Evolutionary conservation across 2,797 vertebrate species (phyloP).

Genomic region (Acanthopagrus latus): DNA sequence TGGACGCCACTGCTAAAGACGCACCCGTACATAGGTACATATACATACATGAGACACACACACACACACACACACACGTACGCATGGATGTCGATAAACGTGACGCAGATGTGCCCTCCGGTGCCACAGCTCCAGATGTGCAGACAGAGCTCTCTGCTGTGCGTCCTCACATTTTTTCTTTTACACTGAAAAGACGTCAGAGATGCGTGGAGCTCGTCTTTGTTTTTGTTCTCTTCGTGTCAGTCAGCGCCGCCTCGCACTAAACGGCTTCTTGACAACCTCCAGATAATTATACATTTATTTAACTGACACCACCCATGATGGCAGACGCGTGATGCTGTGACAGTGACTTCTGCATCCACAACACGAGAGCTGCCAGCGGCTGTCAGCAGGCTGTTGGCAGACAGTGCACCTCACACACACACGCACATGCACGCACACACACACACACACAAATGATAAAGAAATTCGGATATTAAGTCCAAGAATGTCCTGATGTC

Average conservation of each 20-base stretch:
- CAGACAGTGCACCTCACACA: conserved; percentile 40
- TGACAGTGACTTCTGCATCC: conserved; percentile 60
- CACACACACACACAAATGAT: conserved; percentile 11
- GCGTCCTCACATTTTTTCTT: background rate
- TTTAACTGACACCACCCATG: conserved; percentile 64
- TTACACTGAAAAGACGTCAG: conserved; percentile 5
- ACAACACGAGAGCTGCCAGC: conserved; percentile 54
- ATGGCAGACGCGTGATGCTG: conserved; percentile 38
- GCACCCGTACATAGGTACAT: conserved; percentile 18
- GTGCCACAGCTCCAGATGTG: conserved; percentile 42
- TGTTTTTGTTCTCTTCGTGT: conserved; percentile 13
- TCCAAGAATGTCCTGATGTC: conserved; percentile 27
- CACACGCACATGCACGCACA: conserved; percentile 3
- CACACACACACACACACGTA: conserved; percentile 1
- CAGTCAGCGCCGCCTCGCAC: background rate
- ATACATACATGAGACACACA: conserved; percentile 26
- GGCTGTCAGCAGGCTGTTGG: conserved; percentile 65
- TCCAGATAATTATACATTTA: conserved; percentile 65
- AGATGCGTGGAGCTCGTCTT: conserved; percentile 5
- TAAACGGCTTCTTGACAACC: conserved; percentile 48
- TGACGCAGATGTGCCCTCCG: conserved; percentile 24
- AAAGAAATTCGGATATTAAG: conserved; percentile 27
- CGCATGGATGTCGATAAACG: background rate
- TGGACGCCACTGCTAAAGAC: conserved; percentile 55
- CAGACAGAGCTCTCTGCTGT: conserved; percentile 8